Percentiles rank a stretch among this genome's conserved stretches.
Conservation (phyloP, 2,888 invertebrate species). For the Microctonus aethiopoides region DNA sequence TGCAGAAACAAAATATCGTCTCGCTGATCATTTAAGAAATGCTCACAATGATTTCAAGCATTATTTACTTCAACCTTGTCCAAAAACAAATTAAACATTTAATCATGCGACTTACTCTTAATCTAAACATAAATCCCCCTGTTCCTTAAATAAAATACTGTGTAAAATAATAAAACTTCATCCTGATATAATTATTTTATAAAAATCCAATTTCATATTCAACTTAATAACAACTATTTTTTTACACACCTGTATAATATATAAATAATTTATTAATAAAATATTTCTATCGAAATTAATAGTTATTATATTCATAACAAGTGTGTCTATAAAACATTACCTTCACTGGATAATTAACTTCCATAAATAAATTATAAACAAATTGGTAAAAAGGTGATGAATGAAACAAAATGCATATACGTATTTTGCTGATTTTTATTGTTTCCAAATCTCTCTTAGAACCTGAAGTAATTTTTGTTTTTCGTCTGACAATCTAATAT, state of each 20-base stretch:
- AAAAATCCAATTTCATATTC: too few relatives aligned
- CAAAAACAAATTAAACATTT: slow-evolving; percentile 43
- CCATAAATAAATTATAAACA: too few relatives aligned
- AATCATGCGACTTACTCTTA: neutral
- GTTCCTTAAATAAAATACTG: too few relatives aligned
- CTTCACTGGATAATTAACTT: too few relatives aligned
- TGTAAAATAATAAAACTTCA: too few relatives aligned
- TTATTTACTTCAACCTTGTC: slow-evolving; percentile 52
- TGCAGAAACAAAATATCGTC: slow-evolving; percentile 45
- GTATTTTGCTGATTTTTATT: slow-evolving; percentile 58
- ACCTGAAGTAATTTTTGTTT: slow-evolving; percentile 57
- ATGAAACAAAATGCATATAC: neutral
- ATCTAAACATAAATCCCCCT: neutral
- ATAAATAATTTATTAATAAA: too few relatives aligned
- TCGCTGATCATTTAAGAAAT: slow-evolving; percentile 47
- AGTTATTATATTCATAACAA: too few relatives aligned
- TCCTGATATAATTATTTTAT: too few relatives aligned
- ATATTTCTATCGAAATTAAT: too few relatives aligned
- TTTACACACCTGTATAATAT: too few relatives aligned
- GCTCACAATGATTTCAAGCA: slow-evolving; percentile 49
- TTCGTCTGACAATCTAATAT: slow-evolving; percentile 65
- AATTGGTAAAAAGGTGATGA: neutral
- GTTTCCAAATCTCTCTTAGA: slow-evolving; percentile 62
- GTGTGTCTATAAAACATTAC: too few relatives aligned
- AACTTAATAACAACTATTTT: too few relatives aligned